Evolutionary conservation across 2,888 invertebrate species (phyloP), one percentile per base, ranked within the genome.

Genomic region (Tuberolachnus salignus): DNA sequence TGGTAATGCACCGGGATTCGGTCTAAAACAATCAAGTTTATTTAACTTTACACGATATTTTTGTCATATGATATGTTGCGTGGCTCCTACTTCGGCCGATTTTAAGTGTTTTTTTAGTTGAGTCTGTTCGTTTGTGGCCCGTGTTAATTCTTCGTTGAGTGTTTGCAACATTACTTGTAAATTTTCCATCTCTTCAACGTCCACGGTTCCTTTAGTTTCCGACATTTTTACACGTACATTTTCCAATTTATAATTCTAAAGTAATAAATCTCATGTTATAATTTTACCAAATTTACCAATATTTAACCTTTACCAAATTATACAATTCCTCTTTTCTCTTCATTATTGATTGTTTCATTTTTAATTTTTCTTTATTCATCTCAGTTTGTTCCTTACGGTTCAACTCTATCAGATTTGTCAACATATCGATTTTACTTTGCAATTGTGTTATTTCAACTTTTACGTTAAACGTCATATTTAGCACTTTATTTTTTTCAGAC

Each of bases 251-350:
- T 81, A 81, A 67, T 81, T 82, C 83, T 83, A 73, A 21, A 81
- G 69, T 19, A 57, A 66, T 51, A 34, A 34, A 4, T 34, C 3
- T 34, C 34, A 34, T 34, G 34, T 34, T 34, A 34, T 4, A 34
- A 34, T 34, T 3, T 34, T 34, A 34, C 6, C 34, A 34, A 4
- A 34, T 34, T 34, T 34, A 34, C 34, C 34, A 34, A 34, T 34
- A 4, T 46, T n/a, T 11, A 59, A n/a, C 82, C 86, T 87, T 87
- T 85, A 90, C 91, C 85, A 90, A 86, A 55, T 87, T 86, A 82
- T 91, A 91, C 11, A 89, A 85, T 0, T 88, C 85, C 84, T 91
- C 91, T 82, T 89, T 90, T 82, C 89, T 88, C 63, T 84, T 86
- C 82, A 86, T 86, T n/a, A 90, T 83, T 53, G 86, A 51, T 86